Evolutionary conservation across 2,113 vertebrate species (phyloP).

Genomic region (Lasiurus cinereus): DNA sequence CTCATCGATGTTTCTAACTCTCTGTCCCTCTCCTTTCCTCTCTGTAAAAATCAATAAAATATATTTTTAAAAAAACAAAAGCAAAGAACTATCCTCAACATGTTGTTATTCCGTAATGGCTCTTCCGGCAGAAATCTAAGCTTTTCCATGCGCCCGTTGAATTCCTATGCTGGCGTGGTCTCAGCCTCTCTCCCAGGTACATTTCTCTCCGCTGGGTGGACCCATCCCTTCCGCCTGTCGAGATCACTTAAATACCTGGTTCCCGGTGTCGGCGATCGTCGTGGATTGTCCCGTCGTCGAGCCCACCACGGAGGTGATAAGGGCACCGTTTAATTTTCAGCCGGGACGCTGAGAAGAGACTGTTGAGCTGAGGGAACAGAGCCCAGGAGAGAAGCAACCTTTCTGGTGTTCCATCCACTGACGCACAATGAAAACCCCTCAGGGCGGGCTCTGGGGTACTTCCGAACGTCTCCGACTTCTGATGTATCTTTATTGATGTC

Average conservation of each 20-base stretch:
- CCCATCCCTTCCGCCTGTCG: neutral
- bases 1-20: no score
- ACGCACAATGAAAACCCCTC: neutral
- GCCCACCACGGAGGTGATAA: slow-evolving; percentile 25
- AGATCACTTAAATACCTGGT: slow-evolving; percentile 10
- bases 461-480: neutral
- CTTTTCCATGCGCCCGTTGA: neutral
- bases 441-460: neutral
- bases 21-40: no score
- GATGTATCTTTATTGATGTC: no score
- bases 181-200: neutral
- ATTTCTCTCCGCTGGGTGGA: neutral
- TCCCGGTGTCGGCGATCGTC: neutral
- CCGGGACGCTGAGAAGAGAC: neutral
- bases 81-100: neutral
- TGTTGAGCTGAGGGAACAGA: neutral
- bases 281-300: neutral
- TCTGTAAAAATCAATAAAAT: no score
- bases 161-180: neutral
- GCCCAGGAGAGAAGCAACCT: neutral
- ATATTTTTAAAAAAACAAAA: no score
- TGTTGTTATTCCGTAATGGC: neutral
- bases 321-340: slow-evolving; percentile 27
- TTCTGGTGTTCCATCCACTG: neutral
- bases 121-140: neutral